These are phyloP conservation scores for Meda fulgida DNA, from an alignment of 2,797 vertebrate species.

Conservation along the genomic window DNA sequence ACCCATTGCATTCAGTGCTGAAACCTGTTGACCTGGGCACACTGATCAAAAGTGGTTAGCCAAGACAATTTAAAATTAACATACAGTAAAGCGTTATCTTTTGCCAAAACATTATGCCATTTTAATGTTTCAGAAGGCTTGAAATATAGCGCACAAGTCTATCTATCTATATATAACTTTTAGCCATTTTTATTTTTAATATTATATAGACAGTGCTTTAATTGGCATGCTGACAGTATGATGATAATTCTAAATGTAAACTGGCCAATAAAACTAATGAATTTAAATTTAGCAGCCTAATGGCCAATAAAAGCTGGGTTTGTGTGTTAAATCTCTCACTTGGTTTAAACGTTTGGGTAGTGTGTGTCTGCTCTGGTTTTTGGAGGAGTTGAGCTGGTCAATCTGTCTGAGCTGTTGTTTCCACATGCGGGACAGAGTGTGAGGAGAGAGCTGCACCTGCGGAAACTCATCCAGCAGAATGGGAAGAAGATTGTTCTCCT, in stretches of 20 bases:
- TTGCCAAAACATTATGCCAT: neutral
- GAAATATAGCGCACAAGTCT: no score
- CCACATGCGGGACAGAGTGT: conserved; percentile 87
- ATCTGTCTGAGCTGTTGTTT: conserved; percentile 86
- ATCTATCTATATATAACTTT: neutral
- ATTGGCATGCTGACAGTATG: neutral
- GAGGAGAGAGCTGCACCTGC: conserved; percentile 84
- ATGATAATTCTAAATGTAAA: neutral
- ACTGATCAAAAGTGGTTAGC: neutral
- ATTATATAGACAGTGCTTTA: neutral
- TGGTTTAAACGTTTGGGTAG: conserved; percentile 14
- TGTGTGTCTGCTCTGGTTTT: conserved; percentile 69
- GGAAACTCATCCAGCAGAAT: conserved; percentile 88
- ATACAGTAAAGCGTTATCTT: neutral
- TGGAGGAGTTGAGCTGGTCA: conserved; percentile 75
- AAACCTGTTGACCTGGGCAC: neutral
- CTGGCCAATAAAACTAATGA: neutral
- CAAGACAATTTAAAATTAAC: neutral
- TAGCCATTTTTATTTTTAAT: neutral
- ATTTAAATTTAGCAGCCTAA: neutral
- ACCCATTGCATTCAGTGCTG: neutral
- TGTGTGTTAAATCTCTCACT: neutral
- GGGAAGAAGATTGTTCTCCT: conserved; percentile 85
- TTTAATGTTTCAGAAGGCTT: neutral
- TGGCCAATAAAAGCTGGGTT: neutral